Conservation (phyloP, 2,113 vertebrate species). For the Irena cyanogastra region DNA sequence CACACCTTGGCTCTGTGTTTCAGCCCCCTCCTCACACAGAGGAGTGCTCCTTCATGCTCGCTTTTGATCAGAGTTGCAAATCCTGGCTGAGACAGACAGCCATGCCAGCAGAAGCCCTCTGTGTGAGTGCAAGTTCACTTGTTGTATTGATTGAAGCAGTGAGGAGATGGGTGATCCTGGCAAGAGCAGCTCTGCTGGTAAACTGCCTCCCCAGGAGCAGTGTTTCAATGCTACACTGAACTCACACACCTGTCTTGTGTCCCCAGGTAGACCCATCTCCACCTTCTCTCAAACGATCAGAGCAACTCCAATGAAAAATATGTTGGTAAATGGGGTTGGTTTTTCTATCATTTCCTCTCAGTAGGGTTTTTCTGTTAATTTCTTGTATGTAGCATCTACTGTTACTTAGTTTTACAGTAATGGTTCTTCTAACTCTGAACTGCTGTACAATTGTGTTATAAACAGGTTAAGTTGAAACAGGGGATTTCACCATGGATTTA, state of each 20-base stretch:
- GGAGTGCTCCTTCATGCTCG: not conserved
- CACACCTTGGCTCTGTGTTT: not conserved
- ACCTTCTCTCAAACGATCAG: not conserved
- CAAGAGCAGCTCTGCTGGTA: not conserved
- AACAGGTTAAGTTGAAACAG: not conserved
- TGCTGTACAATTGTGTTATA: not conserved
- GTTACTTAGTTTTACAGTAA: not conserved
- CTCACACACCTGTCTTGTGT: fast-evolving
- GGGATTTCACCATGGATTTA: not conserved
- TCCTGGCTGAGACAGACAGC: not conserved
- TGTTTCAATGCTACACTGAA: not conserved
- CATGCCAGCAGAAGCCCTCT: not conserved
- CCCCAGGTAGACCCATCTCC: not conserved
- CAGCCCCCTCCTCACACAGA: not conserved
- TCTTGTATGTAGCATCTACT: not conserved
- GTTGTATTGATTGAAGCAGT: not conserved
- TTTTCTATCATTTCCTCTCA: not conserved
- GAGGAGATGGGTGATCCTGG: not conserved
- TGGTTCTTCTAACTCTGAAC: not conserved
- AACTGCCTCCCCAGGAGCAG: not conserved
- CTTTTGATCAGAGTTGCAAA: not conserved
- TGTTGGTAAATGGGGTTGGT: not conserved
- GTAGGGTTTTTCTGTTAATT: not conserved
- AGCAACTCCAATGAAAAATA: not conserved
- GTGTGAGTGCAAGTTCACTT: not conserved